phyloP scores from a whole-genome alignment of 1,140 invertebrate genomes.

The Microvelia longipes region DNA sequence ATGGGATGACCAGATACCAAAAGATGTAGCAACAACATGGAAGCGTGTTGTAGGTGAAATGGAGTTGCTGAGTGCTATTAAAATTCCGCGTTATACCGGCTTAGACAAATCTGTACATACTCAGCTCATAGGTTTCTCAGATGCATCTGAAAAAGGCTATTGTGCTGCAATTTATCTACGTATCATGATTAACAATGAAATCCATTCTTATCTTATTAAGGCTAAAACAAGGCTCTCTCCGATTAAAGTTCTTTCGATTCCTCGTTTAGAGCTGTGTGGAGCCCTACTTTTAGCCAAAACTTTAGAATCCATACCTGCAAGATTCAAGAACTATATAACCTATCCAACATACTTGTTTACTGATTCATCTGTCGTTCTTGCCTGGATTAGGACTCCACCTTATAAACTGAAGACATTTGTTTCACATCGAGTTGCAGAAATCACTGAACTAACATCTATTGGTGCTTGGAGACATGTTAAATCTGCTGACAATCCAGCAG shows the following conservation, averaged over 20 bases:
- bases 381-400: not conserved
- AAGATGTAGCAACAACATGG: not conserved
- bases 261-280: not conserved
- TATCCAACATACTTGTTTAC: not conserved
- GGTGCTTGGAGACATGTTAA: not conserved
- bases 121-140: not conserved
- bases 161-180: not conserved
- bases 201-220: not conserved
- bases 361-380: not conserved
- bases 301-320: not conserved
- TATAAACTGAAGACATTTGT: not conserved
- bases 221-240: not conserved
- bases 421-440: not conserved
- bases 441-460: not conserved
- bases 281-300: not conserved
- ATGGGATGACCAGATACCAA: conserved; percentile 25
- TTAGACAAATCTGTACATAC: not conserved
- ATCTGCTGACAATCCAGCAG: not conserved
- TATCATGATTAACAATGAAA: not conserved
- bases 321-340: not conserved
- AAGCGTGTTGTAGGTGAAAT: not conserved
- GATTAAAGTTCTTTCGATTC: not conserved
- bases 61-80: not conserved
- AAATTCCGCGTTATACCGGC: not conserved
- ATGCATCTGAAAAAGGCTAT: not conserved